These are phyloP conservation scores for Neosilurus hyrtlii DNA, from an alignment of 2,797 vertebrate species.

Conservation along the genomic window DNA sequence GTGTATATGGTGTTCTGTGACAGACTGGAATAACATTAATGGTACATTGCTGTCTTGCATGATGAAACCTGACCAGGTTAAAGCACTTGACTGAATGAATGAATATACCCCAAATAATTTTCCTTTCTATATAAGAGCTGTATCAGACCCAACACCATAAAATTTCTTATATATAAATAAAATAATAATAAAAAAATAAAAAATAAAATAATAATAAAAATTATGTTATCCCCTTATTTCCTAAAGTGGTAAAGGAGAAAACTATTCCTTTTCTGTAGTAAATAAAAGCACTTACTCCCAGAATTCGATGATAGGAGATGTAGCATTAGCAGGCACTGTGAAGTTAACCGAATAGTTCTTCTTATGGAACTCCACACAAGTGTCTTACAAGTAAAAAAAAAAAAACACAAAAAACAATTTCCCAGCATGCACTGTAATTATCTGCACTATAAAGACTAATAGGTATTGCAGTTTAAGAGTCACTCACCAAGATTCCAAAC, in stretches of 20 bases:
- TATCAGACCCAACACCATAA: too few species aligned
- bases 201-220: background rate
- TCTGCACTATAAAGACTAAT: background rate
- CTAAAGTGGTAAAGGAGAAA: background rate
- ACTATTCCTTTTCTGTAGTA: background rate
- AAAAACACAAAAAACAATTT: background rate
- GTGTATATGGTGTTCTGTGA: background rate
- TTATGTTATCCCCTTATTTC: background rate
- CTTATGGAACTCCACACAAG: slow-evolving; percentile 86
- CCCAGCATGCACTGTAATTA: background rate
- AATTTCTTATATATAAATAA: too few species aligned
- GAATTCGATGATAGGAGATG: slow-evolving; percentile 94
- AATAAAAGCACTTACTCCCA: slow-evolving; percentile 86
- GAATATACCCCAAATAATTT: background rate
- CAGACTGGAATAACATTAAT: background rate
- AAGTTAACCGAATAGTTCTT: slow-evolving; percentile 76
- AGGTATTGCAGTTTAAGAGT: background rate
- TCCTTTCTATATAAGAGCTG: too few species aligned
- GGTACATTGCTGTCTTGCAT: background rate
- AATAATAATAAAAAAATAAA: too few species aligned
- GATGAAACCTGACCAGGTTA: background rate
- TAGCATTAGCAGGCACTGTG: slow-evolving; percentile 73
- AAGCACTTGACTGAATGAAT: background rate
- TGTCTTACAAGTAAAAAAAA: slow-evolving; percentile 59
- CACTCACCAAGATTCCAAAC: slow-evolving; percentile 88